These are phyloP conservation scores for Halichoerus grypus DNA, from an alignment of 2,113 vertebrate genomes.

Conservation along the genomic window DNA sequence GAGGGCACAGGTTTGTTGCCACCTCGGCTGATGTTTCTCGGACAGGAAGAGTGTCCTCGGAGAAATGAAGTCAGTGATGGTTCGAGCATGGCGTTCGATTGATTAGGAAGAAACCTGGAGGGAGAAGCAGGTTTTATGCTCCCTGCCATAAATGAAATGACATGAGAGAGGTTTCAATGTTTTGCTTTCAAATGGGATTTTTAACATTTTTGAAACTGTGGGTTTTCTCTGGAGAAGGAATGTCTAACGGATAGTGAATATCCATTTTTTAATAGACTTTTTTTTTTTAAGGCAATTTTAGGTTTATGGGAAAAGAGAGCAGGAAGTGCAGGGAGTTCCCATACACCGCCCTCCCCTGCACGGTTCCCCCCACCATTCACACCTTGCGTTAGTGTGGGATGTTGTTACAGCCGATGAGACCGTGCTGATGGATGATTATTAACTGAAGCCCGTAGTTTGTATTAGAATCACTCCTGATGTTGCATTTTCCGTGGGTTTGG, in stretches of 20 bases:
- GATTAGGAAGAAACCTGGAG: not conserved
- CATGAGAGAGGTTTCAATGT: not conserved
- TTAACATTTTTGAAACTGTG: not conserved
- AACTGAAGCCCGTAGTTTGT: accelerated
- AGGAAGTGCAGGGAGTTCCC: not conserved
- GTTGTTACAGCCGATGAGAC: accelerated
- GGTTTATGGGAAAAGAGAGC: not conserved
- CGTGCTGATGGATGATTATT: accelerated
- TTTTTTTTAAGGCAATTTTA: not conserved
- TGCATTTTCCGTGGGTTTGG: accelerated
- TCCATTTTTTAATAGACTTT: not conserved
- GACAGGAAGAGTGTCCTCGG: not conserved
- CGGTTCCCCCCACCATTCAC: accelerated
- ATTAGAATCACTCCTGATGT: accelerated
- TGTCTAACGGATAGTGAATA: not conserved
- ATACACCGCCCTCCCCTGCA: accelerated
- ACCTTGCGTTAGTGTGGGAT: accelerated
- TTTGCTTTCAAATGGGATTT: not conserved
- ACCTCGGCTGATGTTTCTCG: slow-evolving; percentile 14
- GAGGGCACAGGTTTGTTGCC: not conserved
- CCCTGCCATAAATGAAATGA: not conserved
- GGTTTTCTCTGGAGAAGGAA: not conserved
- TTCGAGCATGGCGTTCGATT: not conserved
- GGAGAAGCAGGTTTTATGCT: not conserved
- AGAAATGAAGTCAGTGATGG: slow-evolving; percentile 16